These are phyloP conservation scores for Galaxea fascicularis DNA, from an alignment of 92 coral and sea anemone genomes.

Conservation along the genomic window DNA sequence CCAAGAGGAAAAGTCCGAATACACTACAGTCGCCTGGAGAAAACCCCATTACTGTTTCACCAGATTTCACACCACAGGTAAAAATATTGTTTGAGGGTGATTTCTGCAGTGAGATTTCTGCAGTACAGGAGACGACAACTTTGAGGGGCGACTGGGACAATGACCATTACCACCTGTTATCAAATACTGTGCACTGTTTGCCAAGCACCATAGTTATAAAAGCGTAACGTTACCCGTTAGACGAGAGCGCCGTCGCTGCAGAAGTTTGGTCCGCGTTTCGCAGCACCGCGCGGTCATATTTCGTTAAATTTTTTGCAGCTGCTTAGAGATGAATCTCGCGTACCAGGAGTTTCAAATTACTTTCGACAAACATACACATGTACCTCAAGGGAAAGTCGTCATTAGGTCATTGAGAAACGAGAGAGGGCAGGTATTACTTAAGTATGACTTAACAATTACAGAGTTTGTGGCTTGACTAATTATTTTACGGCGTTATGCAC, in stretches of 20 bases:
- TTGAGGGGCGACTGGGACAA: neutral
- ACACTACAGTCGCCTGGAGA: neutral
- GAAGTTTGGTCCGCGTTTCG: conserved; percentile 29
- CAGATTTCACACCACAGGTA: neutral
- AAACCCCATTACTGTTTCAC: neutral
- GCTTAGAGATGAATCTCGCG: neutral
- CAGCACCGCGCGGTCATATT: conserved; percentile 39
- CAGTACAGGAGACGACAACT: conserved; percentile 19
- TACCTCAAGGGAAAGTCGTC: conserved; percentile 61
- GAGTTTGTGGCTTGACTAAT: conserved; percentile 70
- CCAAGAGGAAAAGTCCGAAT: neutral
- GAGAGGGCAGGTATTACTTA: conserved; percentile 88
- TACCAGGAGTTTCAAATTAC: conserved; percentile 11
- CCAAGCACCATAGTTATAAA: neutral
- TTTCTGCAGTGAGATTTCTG: conserved; percentile 23
- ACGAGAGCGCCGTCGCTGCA: conserved; percentile 37
- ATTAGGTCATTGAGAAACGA: conserved; percentile 83
- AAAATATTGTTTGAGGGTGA: neutral
- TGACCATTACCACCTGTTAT: conserved; percentile 43
- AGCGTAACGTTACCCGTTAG: conserved; percentile 34
- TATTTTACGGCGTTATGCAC: conserved; percentile 74
- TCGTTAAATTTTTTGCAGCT: conserved; percentile 8
- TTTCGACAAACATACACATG: conserved; percentile 57
- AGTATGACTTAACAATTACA: conserved; percentile 92
- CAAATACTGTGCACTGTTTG: conserved; percentile 20